A percentile compares a stretch with the other conserved stretches of the same genome.
Evolutionary conservation across 2,113 vertebrate genomes (phyloP).

Genomic region (Chaenogobius annularis): DNA sequence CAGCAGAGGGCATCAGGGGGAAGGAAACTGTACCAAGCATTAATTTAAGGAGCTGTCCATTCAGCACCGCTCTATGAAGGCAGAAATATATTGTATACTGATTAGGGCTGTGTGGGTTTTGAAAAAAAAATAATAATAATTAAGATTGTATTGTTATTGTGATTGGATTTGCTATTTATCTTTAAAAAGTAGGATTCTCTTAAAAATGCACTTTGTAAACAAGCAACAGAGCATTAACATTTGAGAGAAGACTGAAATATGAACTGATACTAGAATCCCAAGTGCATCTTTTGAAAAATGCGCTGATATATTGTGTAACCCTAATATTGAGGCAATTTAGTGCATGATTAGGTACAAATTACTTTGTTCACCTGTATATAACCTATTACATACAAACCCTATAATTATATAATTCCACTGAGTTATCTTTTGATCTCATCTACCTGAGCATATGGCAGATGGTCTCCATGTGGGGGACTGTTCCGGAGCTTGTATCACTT

Average conservation of each 20-base stretch:
- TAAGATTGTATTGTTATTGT: too few species aligned
- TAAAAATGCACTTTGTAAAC: too few species aligned
- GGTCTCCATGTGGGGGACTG: slow-evolving; percentile 30
- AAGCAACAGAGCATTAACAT: too few species aligned
- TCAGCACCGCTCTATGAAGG: slow-evolving; percentile 70
- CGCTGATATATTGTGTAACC: too few species aligned
- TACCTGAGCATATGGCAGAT: slow-evolving; percentile 31
- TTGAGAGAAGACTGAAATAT: too few species aligned
- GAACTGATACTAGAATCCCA: too few species aligned
- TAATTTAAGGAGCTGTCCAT: slow-evolving; percentile 75
- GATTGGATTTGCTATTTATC: too few species aligned
- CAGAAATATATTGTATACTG: neutral
- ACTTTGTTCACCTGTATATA: neutral
- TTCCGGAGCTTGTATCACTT: slow-evolving; percentile 21
- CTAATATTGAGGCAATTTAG: neutral
- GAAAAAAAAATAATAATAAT: too few species aligned
- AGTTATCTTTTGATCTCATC: neutral
- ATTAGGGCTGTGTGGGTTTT: neutral
- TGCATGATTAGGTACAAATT: neutral
- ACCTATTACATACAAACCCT: neutral
- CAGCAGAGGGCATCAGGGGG: slow-evolving; percentile 58
- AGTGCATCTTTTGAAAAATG: too few species aligned
- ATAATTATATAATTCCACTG: neutral
- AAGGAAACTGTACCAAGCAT: neutral
- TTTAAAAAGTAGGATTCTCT: too few species aligned